Evolutionary conservation across 2,888 invertebrate species (phyloP).

Genomic region (Amphiduros pacificus): DNA sequence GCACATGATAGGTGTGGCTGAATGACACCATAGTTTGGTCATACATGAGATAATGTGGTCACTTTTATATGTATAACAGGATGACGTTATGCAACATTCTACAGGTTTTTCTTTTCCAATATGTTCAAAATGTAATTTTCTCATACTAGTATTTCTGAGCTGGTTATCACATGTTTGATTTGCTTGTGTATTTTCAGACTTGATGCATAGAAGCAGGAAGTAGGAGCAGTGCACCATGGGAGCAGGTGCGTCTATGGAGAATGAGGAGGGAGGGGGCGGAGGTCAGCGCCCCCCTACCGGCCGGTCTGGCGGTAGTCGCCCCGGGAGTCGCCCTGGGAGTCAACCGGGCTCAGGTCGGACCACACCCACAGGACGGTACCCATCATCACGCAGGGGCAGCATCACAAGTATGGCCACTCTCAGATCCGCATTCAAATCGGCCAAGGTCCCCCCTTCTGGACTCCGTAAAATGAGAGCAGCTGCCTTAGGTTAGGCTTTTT

Average conservation of each 20-base stretch:
- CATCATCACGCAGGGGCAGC: conserved; percentile 19
- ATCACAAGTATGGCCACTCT: conserved; percentile 27
- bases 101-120: too few species aligned
- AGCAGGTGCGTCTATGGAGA: conserved; percentile 40
- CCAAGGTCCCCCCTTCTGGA: conserved; percentile 14
- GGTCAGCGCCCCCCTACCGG: conserved; percentile 3
- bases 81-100: too few species aligned
- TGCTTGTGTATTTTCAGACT: not conserved
- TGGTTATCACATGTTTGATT: too few species aligned
- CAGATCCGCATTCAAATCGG: conserved; percentile 34
- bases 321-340: conserved; percentile 15
- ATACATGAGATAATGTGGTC: too few species aligned
- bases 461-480: conserved; percentile 30
- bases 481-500: conserved; percentile 26
- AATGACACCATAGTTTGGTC: too few species aligned
- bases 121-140: too few species aligned
- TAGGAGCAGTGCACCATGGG: conserved; percentile 36
- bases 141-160: too few species aligned
- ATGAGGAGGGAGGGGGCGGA: conserved; percentile 34
- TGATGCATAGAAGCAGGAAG: not conserved
- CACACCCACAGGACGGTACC: conserved; percentile 18
- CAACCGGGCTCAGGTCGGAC: conserved; percentile 21
- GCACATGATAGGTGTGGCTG: too few species aligned
- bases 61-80: too few species aligned
- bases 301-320: conserved; percentile 25